phyloP scores from a whole-genome alignment of 2,797 vertebrate genomes.

The Gila robusta region DNA sequence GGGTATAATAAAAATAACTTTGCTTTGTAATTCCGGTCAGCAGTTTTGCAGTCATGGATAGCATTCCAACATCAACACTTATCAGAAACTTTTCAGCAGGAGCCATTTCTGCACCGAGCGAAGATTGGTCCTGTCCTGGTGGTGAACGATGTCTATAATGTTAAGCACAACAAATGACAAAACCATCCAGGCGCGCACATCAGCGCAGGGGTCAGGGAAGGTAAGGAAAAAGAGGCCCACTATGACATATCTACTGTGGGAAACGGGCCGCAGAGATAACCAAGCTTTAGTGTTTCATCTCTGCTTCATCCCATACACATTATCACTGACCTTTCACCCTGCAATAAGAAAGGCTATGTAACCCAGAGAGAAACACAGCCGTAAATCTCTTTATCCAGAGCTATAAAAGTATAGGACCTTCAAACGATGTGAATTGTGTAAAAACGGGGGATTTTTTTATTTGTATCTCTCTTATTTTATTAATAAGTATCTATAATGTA shows the following conservation, averaged over 20 bases:
- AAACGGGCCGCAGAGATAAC: constrained; percentile 59
- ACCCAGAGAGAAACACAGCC: constrained; percentile 31
- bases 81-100: constrained; percentile 45
- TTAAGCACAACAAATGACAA: constrained; percentile 53
- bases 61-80: constrained; percentile 42
- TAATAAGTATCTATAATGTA: constrained; percentile 4
- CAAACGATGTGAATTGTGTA: constrained; percentile 1
- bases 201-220: constrained; percentile 51
- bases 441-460: not conserved
- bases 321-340: constrained; percentile 55
- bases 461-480: constrained; percentile 1
- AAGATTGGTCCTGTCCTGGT: constrained; percentile 34
- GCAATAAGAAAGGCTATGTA: constrained; percentile 46
- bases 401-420: constrained; percentile 40
- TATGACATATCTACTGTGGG: constrained; percentile 61
- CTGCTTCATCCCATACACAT: constrained; percentile 49
- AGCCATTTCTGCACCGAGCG: constrained; percentile 17
- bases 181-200: constrained; percentile 46
- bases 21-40: not conserved
- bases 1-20: not conserved
- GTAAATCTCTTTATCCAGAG: constrained; percentile 33
- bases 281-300: constrained; percentile 53
- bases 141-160: constrained; percentile 32
- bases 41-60: not conserved
- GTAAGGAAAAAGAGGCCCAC: constrained; percentile 57